Conservation (phyloP, 1,140 invertebrate species). For the Plectrocnemia conspersa region DNA sequence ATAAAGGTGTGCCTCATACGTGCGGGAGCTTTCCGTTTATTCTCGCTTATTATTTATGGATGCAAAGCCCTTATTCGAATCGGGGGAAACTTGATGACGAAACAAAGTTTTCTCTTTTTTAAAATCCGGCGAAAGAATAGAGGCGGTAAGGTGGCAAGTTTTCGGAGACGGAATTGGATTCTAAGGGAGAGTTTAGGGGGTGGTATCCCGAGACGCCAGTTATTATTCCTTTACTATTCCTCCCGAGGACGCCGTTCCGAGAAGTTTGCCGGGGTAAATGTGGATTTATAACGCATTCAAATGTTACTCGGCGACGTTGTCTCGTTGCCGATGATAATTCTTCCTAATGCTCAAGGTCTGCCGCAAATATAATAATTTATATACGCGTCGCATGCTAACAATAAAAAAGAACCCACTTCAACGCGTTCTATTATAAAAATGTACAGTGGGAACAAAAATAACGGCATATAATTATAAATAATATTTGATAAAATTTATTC, state of each 20-base stretch:
- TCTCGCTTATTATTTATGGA: slow-evolving; percentile 31
- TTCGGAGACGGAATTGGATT: slow-evolving; percentile 4
- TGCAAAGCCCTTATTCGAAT: slow-evolving; percentile 18
- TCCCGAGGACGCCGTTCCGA: not conserved
- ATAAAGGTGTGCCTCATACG: slow-evolving; percentile 13
- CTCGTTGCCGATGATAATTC: not conserved
- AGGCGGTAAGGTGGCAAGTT: too few relatives aligned
- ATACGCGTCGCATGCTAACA: too few relatives aligned
- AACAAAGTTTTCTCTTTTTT: slow-evolving; percentile 21
- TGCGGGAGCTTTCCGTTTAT: slow-evolving; percentile 27
- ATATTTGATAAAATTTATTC: not conserved
- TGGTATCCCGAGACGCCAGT: not conserved
- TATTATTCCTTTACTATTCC: slow-evolving; percentile 10
- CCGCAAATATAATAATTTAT: too few relatives aligned
- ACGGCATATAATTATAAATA: too few relatives aligned
- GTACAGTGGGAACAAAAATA: too few relatives aligned
- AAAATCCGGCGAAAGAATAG: slow-evolving; percentile 1
- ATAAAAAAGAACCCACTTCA: too few relatives aligned
- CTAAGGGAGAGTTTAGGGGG: not conserved
- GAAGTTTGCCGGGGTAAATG: not conserved
- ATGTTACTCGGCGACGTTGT: not conserved
- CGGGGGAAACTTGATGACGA: slow-evolving; percentile 16
- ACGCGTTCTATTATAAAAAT: too few relatives aligned
- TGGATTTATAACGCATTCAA: slow-evolving; percentile 4
- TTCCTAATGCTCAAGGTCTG: too few relatives aligned